Conservation (phyloP, 1,140 invertebrate genomes). For the Ceratosolen solmsi region DNA sequence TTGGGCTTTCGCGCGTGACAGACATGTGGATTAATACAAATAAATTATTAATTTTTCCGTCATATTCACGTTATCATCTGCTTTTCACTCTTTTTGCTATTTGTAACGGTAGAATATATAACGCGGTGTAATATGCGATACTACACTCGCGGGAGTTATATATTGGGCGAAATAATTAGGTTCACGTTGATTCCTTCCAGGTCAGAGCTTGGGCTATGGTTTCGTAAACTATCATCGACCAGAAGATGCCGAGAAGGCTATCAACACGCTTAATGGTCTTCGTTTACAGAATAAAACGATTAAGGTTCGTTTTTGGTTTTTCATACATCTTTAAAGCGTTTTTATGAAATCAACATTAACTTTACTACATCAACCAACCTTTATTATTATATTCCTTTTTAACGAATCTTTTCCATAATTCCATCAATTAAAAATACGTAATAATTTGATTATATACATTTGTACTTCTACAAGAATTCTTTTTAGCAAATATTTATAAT, state of each 20-base stretch:
- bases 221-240: constrained; percentile 98
- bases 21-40: not conserved
- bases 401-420: too few species aligned
- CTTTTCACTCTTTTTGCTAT: constrained; percentile 29
- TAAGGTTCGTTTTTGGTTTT: constrained; percentile 82
- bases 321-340: too few species aligned
- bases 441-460: too few species aligned
- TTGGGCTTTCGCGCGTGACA: constrained; percentile 40
- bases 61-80: constrained; percentile 34
- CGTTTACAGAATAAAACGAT: constrained; percentile 99
- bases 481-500: too few species aligned
- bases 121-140: not conserved
- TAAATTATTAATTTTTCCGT: not conserved
- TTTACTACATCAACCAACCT: too few species aligned
- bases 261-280: constrained; percentile 96
- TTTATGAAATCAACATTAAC: too few species aligned
- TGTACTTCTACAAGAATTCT: too few species aligned
- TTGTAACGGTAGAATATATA: not conserved
- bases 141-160: not conserved
- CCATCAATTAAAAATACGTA: too few species aligned
- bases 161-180: constrained; percentile 43
- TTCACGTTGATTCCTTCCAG: constrained; percentile 76
- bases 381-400: too few species aligned
- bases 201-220: constrained; percentile 98
- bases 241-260: constrained; percentile 98